phyloP scores from a whole-genome alignment of 2,113 vertebrate genomes.

The Ia io region DNA sequence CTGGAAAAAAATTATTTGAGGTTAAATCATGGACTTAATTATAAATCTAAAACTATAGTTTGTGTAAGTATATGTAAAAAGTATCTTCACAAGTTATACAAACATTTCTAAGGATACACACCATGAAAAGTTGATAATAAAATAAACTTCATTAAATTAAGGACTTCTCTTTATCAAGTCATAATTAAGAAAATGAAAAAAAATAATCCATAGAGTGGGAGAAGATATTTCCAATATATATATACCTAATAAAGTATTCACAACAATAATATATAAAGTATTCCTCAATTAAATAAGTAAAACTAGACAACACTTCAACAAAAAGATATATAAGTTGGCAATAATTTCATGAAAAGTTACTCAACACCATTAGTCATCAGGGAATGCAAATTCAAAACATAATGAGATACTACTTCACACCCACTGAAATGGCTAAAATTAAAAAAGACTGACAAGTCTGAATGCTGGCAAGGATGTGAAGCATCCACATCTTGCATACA shows the following conservation, averaged over 20 bases:
- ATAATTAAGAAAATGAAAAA: background rate
- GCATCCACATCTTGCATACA: background rate
- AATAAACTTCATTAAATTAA: conserved; percentile 4
- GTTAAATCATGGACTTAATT: background rate
- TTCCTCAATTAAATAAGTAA: conserved; percentile 6
- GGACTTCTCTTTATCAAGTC: background rate
- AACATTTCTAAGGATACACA: background rate
- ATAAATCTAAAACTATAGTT: background rate
- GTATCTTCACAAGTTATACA: background rate
- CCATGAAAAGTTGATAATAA: background rate
- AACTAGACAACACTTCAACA: background rate
- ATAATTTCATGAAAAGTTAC: conserved; percentile 50
- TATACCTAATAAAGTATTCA: background rate
- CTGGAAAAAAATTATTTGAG: background rate
- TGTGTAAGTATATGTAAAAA: background rate
- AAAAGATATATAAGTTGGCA: conserved; percentile 29
- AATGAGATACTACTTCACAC: conserved; percentile 41
- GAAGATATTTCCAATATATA: background rate
- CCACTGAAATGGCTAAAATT: conserved; percentile 52
- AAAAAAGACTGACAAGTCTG: conserved; percentile 55
- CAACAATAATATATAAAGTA: background rate
- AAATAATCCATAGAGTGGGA: background rate
- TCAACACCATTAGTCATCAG: conserved; percentile 54
- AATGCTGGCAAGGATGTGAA: conserved; percentile 14
- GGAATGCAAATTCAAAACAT: conserved; percentile 49